Evolutionary conservation across 2,113 vertebrate genomes (phyloP), one percentile per base, ranked within the genome.

Genomic region (Trinectes maculatus): DNA sequence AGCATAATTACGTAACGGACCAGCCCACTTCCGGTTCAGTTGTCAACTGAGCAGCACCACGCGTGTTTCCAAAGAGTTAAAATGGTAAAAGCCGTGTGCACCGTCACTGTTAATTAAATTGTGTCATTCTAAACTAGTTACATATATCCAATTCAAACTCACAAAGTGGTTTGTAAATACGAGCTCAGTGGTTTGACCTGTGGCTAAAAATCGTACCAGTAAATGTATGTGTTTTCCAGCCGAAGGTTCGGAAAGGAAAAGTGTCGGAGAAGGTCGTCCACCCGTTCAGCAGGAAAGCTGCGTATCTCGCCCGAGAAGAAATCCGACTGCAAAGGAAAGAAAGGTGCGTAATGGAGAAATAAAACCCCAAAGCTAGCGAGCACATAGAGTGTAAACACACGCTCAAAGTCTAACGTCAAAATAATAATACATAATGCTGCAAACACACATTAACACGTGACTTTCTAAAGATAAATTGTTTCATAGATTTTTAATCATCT

Each of bases 211-310:
- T 12, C 6, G 16, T 24, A 4, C 8, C 4, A 36, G 5, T 18
- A 28, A 8, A 3, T 26, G 7, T 29, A 4, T 48, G 37, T 48
- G 21, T 65, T 25, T 87, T 92, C 79, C 82, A 99, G 97, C 96
- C 97, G 28, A 99, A 98, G 80, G 75, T 71, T 65, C 85, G 53
- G 18, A 98, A 93, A 71, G 87, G 83, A 6, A 96, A 94, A 82
- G 74, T 49, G 2, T 82, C 92, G 39, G 92, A 84, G 24, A 96
- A 99, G 66, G 92, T 91, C 34, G 83, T 95, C 68, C 98, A 99
- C 77, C 98, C 98, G 1, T 97, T 93, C 76, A 99, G 98, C 86
- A 93, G 98, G 81, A 99, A 97, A 85, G 97, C 98, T 4, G 95
- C 93, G 0, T 97, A 96, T 15, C 90, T 99, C 25, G 91, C 90